Percentiles rank a stretch among this genome's conserved stretches.
These are phyloP conservation scores for Ischnus inquisitorius DNA, from an alignment of 2,888 invertebrate species.

Conservation along the genomic window DNA sequence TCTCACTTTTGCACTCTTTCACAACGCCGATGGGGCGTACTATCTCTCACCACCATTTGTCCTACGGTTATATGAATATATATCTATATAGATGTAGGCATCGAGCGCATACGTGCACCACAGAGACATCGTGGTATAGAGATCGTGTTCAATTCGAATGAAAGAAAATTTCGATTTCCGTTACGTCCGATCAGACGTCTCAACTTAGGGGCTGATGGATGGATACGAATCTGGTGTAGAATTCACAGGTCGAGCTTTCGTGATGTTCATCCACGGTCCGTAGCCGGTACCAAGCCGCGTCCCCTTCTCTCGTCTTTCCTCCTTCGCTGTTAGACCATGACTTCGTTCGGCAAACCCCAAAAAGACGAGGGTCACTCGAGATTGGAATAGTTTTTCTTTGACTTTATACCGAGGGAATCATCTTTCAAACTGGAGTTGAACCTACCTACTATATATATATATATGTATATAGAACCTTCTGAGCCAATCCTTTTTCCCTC, in stretches of 20 bases:
- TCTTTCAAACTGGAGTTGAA: slow-evolving; percentile 35
- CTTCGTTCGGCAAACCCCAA: slow-evolving; percentile 19
- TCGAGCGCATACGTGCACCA: not conserved
- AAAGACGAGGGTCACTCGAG: slow-evolving; percentile 54
- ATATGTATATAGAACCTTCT: not conserved
- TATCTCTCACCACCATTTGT: slow-evolving; percentile 45
- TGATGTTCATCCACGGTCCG: slow-evolving; percentile 6
- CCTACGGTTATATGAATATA: not conserved
- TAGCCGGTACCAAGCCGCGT: not conserved
- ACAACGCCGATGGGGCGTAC: not conserved
- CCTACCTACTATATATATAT: not conserved
- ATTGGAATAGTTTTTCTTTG: slow-evolving; percentile 59
- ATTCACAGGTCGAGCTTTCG: slow-evolving; percentile 15
- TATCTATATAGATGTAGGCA: not conserved
- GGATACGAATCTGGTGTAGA: slow-evolving; percentile 24
- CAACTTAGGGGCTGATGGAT: slow-evolving; percentile 51
- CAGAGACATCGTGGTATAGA: not conserved
- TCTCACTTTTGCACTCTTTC: slow-evolving; percentile 18
- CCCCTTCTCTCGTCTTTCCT: not conserved
- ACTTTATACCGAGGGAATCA: slow-evolving; percentile 37
- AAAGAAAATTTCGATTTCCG: slow-evolving; percentile 41
- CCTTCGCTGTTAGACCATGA: not conserved
- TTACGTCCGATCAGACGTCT: slow-evolving; percentile 31
- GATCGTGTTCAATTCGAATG: slow-evolving; percentile 25
- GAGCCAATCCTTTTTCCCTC: slow-evolving; percentile 17